phyloP scores from a whole-genome alignment of 2,888 invertebrate genomes.

The Liposcelis brunnea region DNA sequence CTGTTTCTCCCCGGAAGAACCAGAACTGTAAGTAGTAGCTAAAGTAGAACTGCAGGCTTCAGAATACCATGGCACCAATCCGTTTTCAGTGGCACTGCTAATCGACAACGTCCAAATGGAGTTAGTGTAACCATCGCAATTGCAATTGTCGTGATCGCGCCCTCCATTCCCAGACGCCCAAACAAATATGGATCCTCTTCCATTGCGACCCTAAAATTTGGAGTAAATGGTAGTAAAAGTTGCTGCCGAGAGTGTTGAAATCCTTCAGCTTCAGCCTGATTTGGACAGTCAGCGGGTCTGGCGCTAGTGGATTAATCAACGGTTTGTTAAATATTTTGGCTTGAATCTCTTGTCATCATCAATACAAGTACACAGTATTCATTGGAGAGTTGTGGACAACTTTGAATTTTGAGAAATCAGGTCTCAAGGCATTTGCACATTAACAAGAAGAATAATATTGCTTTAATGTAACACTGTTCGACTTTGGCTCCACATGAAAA shows the following conservation, averaged over 20 bases:
- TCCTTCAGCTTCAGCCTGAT: no score
- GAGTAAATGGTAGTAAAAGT: constrained; percentile 13
- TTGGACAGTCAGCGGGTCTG: no score
- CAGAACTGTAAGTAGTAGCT: constrained; percentile 96
- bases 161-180: constrained; percentile 99
- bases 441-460: no score
- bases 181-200: constrained; percentile 93
- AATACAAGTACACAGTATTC: constrained; percentile 13
- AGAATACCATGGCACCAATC: constrained; percentile 91
- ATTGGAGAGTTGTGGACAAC: no score
- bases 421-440: no score
- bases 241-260: no score
- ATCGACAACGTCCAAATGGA: constrained; percentile 97
- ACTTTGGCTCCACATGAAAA: no score
- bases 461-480: no score
- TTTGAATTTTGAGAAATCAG: no score
- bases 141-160: constrained; percentile 89
- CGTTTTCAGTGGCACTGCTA: constrained; percentile 82
- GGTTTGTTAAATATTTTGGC: constrained; percentile 1
- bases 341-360: no score
- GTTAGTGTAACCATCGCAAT: constrained; percentile 98
- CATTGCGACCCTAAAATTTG: constrained; percentile 57
- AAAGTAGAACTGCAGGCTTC: constrained; percentile 96
- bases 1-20: constrained; percentile 74
- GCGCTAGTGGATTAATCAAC: no score